Evolutionary conservation across 2,888 invertebrate species (phyloP).

Genomic region (Rotaria magnacalcarata): DNA sequence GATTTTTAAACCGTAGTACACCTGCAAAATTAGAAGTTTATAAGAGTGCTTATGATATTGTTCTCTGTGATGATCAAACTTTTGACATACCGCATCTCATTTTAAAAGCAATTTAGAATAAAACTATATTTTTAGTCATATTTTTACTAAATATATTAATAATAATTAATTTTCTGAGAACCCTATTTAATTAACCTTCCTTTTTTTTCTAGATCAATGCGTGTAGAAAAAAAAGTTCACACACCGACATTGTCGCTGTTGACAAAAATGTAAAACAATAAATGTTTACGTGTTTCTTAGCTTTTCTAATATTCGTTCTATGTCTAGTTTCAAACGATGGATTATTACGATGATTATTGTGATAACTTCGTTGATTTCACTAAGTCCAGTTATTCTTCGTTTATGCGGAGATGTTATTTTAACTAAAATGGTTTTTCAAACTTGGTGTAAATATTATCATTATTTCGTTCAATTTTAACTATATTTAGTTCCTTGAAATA

Average conservation of each 20-base stretch:
- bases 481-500: neutral
- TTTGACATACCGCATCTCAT: conserved; percentile 62
- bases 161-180: neutral
- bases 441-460: neutral
- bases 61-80: conserved; percentile 80
- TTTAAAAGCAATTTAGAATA: conserved; percentile 48
- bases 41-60: conserved; percentile 78
- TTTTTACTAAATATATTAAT: neutral
- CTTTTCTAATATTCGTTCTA: neutral
- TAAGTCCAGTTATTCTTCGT: neutral
- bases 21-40: conserved; percentile 63
- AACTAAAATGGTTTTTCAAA: conserved; percentile 27
- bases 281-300: neutral
- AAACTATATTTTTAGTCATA: neutral
- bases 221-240: neutral
- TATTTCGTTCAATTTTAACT: neutral
- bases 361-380: neutral
- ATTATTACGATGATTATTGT: neutral
- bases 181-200: too few species aligned
- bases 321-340: neutral
- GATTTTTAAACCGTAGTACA: conserved; percentile 78
- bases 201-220: neutral
- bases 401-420: neutral
- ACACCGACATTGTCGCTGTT: neutral
- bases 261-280: neutral